A percentile compares a stretch with the other conserved stretches of the same genome.
Evolutionary conservation across 1,140 invertebrate genomes (phyloP).

Genomic region (Drosophila kohkoa): DNA sequence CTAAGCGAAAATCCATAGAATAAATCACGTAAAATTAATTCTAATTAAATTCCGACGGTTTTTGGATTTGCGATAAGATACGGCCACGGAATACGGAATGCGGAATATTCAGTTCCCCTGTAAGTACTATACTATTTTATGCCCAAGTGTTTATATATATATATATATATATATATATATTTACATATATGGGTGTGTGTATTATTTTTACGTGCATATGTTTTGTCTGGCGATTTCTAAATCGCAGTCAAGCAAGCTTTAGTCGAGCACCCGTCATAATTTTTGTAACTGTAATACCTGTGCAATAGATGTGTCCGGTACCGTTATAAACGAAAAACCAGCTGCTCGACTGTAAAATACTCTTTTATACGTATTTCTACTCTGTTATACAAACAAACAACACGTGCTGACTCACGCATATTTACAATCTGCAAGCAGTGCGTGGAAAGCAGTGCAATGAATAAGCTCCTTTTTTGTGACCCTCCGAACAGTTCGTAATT

Average conservation of each 20-base stretch:
- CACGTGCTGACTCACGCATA: no score
- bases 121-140: neutral
- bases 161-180: neutral
- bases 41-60: conserved; percentile 48
- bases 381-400: neutral
- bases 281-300: conserved; percentile 42
- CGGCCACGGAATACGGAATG: neutral
- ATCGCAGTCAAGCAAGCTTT: conserved; percentile 27
- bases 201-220: neutral
- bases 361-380: neutral
- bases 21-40: conserved; percentile 49
- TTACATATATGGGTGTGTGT: neutral
- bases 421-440: no score
- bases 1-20: conserved; percentile 44
- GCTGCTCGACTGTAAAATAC: conserved; percentile 8
- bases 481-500: neutral
- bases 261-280: conserved; percentile 19
- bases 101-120: conserved; percentile 5
- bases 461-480: neutral
- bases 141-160: neutral
- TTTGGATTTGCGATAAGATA: conserved; percentile 42
- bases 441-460: neutral
- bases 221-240: conserved; percentile 27
- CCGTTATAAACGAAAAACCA: neutral
- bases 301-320: conserved; percentile 27